Evolutionary conservation across 35 echinoderm and acorn worm species (phyloP).

Genomic region (Holothuria glaberrima): DNA sequence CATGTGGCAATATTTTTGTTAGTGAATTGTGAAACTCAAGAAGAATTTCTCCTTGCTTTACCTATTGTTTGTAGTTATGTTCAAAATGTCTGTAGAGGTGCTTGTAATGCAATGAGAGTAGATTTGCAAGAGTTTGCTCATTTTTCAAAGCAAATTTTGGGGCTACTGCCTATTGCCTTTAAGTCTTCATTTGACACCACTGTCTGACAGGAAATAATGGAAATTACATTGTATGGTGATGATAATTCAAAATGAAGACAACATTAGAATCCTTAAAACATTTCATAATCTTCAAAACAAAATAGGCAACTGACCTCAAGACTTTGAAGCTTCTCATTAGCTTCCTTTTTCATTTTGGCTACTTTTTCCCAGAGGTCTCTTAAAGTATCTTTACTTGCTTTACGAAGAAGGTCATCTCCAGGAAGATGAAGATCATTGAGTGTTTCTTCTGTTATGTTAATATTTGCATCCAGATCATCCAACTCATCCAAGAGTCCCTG

Average conservation of each 20-base stretch:
- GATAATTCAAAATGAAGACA: no score
- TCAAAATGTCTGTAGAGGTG: no score
- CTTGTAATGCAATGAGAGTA: no score
- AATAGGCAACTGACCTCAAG: slow-evolving; percentile 48
- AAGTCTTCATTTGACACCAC: background rate
- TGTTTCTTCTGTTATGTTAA: slow-evolving; percentile 62
- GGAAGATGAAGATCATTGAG: slow-evolving; percentile 53
- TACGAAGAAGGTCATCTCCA: slow-evolving; percentile 56
- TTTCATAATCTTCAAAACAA: background rate
- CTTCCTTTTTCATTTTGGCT: slow-evolving; percentile 63
- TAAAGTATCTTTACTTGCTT: slow-evolving; percentile 61
- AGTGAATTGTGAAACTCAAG: no score
- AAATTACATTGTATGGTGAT: background rate
- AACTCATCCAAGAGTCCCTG: slow-evolving; percentile 73
- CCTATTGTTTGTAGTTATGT: no score
- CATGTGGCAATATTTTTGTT: no score
- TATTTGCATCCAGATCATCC: slow-evolving; percentile 63
- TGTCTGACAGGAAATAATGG: background rate
- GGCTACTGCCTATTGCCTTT: no score
- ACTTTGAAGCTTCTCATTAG: slow-evolving; percentile 58
- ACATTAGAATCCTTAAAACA: no score
- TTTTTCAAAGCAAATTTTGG: no score
- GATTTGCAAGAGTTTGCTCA: no score
- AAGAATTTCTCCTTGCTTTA: no score
- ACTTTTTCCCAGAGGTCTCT: slow-evolving; percentile 67